phyloP scores from a whole-genome alignment of 2,113 vertebrate genomes.

The Lates calcarifer region DNA sequence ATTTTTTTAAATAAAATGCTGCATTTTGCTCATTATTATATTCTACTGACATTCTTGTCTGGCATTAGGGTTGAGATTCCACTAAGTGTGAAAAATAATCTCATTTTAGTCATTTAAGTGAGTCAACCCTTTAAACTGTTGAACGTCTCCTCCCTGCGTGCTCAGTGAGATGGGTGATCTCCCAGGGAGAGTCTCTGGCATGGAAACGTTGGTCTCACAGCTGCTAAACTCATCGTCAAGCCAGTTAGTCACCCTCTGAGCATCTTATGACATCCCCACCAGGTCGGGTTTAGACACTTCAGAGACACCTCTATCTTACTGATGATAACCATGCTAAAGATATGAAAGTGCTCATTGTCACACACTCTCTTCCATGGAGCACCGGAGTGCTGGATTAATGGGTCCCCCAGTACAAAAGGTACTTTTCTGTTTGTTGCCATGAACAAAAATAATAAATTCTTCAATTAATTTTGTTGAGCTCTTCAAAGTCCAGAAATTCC shows the following conservation, averaged over 20 bases:
- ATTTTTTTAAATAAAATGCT: no score
- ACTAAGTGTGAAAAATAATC: neutral
- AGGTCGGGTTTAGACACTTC: conserved; percentile 31
- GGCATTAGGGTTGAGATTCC: neutral
- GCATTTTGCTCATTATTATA: neutral
- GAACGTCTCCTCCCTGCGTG: neutral
- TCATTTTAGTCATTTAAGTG: neutral
- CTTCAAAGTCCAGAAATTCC: conserved; percentile 45
- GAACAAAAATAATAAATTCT: conserved; percentile 43
- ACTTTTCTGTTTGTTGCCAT: conserved; percentile 19
- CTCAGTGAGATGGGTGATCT: conserved; percentile 29
- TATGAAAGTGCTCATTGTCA: conserved; percentile 16
- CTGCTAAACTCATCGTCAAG: conserved; percentile 76
- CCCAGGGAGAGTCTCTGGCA: conserved; percentile 11
- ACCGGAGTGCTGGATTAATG: neutral
- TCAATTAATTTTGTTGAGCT: conserved; percentile 34
- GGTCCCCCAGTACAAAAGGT: conserved; percentile 19
- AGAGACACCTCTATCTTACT: neutral
- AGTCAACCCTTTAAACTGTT: conserved; percentile 12
- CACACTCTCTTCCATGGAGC: neutral
- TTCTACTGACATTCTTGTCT: neutral
- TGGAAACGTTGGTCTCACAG: conserved; percentile 62
- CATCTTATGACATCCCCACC: conserved; percentile 32
- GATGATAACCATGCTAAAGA: conserved; percentile 11
- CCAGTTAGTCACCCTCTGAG: conserved; percentile 28